A percentile compares a stretch with the other conserved stretches of the same genome.
Evolutionary conservation across 2,113 vertebrate genomes (phyloP).

Genomic region (Colius striatus): DNA sequence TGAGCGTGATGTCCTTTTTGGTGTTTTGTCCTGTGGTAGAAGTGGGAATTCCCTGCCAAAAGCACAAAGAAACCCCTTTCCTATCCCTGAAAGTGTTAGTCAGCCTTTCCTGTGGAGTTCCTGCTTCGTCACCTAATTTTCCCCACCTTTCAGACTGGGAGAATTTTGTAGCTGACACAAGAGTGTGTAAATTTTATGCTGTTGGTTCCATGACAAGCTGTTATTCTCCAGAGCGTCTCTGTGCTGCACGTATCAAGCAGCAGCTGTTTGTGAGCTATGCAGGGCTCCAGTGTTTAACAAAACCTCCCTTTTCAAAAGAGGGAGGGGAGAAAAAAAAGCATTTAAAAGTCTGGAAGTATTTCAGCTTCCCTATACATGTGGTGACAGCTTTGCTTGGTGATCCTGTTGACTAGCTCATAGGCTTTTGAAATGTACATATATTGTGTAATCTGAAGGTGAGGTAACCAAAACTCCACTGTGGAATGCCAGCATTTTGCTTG

Average conservation of each 20-base stretch:
- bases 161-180: not conserved
- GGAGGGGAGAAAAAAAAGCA: not conserved
- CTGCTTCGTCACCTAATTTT: conserved; percentile 16
- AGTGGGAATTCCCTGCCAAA: conserved; percentile 45
- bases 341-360: not conserved
- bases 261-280: not conserved
- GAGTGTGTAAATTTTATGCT: not conserved
- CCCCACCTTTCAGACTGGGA: not conserved
- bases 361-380: not conserved
- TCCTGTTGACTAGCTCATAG: not conserved
- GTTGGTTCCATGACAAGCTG: not conserved
- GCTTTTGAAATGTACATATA: not conserved
- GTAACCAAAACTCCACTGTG: not conserved
- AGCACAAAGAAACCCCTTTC: conserved; percentile 27
- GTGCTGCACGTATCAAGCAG: conserved; percentile 11
- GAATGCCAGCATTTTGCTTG: not conserved
- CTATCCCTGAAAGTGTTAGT: not conserved
- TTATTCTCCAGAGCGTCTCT: not conserved
- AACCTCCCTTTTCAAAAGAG: not conserved
- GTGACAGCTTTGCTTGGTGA: not conserved
- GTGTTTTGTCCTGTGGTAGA: conserved; percentile 62
- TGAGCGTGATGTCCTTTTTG: conserved; percentile 40
- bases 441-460: not conserved
- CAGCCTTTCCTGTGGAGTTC: not conserved
- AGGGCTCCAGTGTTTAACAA: not conserved